phyloP scores from a whole-genome alignment of 2,888 invertebrate species.

The Caenorhabditis sp. region DNA sequence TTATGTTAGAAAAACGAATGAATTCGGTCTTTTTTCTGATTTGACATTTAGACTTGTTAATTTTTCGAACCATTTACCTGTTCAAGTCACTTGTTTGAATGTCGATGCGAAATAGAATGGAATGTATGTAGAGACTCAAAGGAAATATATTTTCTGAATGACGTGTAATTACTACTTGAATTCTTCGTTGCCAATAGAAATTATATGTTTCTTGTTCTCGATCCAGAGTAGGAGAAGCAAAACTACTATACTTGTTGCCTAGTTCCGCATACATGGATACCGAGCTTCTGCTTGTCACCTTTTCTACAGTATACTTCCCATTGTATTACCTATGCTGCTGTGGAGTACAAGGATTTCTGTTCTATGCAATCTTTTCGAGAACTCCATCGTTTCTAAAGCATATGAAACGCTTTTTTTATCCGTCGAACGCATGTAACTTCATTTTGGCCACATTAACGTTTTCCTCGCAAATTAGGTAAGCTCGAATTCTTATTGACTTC shows the following conservation, averaged over 20 bases:
- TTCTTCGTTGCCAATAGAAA: no score
- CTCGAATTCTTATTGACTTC: not conserved
- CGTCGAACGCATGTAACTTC: not conserved
- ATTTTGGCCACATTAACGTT: not conserved
- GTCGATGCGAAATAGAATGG: no score
- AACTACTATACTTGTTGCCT: no score
- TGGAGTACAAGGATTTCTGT: not conserved
- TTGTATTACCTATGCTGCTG: not conserved
- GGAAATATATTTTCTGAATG: no score
- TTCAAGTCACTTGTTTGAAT: not conserved
- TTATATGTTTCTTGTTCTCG: no score
- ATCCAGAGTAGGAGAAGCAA: no score
- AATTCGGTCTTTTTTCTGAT: not conserved
- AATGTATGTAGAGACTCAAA: no score
- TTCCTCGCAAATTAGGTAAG: not conserved
- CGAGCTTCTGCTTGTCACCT: no score
- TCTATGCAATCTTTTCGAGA: not conserved
- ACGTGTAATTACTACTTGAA: no score
- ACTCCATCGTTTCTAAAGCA: not conserved
- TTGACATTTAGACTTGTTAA: no score
- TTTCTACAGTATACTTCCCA: not conserved
- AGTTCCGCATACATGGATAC: no score
- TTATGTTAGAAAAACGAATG: not conserved
- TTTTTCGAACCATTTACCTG: no score
- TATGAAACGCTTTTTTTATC: not conserved